Conservation (phyloP, 2,113 vertebrate genomes). For the Accipiter cooperii region DNA sequence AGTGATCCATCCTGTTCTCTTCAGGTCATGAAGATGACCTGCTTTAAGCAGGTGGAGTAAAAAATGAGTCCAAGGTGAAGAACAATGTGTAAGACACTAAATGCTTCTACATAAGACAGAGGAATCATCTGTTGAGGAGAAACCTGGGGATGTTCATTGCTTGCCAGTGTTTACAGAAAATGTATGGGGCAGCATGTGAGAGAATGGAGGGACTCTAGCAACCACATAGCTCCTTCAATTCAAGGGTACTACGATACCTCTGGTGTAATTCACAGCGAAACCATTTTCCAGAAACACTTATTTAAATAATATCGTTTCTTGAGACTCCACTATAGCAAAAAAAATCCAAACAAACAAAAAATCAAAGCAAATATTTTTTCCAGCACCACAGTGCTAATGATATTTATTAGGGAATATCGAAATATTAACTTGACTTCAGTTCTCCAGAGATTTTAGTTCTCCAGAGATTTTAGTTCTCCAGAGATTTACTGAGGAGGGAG, state of each 20-base stretch:
- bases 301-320: background rate
- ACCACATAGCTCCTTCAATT: background rate
- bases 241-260: background rate
- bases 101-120: background rate
- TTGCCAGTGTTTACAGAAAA: background rate
- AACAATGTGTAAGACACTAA: background rate
- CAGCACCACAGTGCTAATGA: background rate
- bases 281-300: background rate
- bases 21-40: background rate
- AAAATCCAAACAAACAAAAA: background rate
- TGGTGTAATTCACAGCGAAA: background rate
- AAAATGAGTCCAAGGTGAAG: background rate
- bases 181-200: accelerated
- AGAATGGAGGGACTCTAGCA: background rate
- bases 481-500: background rate
- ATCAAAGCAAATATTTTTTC: background rate
- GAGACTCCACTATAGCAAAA: background rate
- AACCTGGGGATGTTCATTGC: background rate
- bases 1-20: background rate
- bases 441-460: background rate
- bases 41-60: background rate
- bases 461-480: background rate
- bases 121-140: background rate
- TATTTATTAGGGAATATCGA: background rate
- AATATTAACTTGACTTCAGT: background rate